Conservation (phyloP, 2,113 vertebrate genomes). For the Calyptomena viridis region DNA sequence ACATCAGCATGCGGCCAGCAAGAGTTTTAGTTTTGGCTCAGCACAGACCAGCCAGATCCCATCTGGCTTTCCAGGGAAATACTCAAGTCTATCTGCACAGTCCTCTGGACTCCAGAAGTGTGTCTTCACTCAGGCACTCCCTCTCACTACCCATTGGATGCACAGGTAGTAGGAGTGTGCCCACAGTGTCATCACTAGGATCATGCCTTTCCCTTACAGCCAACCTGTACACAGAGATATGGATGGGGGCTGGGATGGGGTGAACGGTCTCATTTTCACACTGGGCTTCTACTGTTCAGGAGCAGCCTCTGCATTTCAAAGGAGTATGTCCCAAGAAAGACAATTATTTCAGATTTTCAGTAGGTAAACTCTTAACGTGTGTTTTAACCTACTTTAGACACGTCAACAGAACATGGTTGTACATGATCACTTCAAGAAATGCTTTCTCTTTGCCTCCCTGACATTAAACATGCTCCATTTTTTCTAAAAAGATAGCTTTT, state of each 20-base stretch:
- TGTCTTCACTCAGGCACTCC: not conserved
- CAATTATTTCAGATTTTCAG: not conserved
- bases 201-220: not conserved
- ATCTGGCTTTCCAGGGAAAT: not conserved
- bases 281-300: not conserved
- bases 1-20: not conserved
- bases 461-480: not conserved
- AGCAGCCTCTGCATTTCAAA: not conserved
- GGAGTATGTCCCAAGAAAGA: not conserved
- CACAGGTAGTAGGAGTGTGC: not conserved
- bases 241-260: accelerated
- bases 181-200: accelerated
- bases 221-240: not conserved
- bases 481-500: not conserved
- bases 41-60: not conserved
- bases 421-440: not conserved
- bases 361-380: not conserved
- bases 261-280: accelerated
- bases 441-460: not conserved
- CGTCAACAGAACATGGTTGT: not conserved
- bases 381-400: not conserved
- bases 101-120: not conserved
- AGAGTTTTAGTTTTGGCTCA: not conserved
- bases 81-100: accelerated
- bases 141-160: accelerated